phyloP scores from a whole-genome alignment of 2,113 vertebrate genomes.

The Hemiscyllium ocellatum region DNA sequence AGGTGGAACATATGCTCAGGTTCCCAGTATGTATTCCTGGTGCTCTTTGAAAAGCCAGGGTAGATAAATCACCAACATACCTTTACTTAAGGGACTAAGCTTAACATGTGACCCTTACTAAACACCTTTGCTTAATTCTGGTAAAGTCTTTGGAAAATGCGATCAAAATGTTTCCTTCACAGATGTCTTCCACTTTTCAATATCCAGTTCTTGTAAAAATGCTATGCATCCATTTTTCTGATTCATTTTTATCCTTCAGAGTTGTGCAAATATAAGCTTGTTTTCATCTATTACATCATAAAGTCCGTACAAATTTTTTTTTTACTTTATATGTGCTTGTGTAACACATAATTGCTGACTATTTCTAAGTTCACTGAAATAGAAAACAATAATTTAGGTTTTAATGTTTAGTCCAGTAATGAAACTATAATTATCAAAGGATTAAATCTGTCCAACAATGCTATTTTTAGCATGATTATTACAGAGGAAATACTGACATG shows the following conservation, averaged over 20 bases:
- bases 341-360: not conserved
- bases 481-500: not conserved
- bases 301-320: not conserved
- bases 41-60: not conserved
- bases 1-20: not conserved
- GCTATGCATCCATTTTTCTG: not conserved
- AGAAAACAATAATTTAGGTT: conserved; percentile 13
- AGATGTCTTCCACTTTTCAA: not conserved
- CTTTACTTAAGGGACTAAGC: not conserved
- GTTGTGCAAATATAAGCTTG: not conserved
- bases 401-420: not conserved
- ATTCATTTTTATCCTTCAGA: not conserved
- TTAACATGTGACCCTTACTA: not conserved
- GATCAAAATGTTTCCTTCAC: not conserved
- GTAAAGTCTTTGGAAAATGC: not conserved
- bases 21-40: not conserved
- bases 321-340: not conserved
- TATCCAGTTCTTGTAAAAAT: not conserved
- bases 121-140: not conserved
- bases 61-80: not conserved
- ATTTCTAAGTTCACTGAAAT: not conserved
- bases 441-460: not conserved
- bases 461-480: not conserved
- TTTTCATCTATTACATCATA: not conserved
- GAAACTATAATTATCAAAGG: not conserved